phyloP scores from a whole-genome alignment of 1,140 invertebrate species.

The Drosophila bifasciata region DNA sequence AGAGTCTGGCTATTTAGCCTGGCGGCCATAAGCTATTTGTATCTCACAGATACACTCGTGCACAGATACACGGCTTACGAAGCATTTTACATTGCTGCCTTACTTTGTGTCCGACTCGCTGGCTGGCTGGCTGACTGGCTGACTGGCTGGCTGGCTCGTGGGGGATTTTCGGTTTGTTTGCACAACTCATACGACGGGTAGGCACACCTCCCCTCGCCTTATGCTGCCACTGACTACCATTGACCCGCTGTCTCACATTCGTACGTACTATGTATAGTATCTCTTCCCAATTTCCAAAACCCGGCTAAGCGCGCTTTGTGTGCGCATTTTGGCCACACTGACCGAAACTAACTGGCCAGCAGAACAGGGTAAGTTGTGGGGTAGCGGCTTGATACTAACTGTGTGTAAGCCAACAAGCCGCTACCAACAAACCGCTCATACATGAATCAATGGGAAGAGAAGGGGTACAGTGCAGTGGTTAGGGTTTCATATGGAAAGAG shows the following conservation, averaged over 20 bases:
- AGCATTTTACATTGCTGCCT: slow-evolving; percentile 48
- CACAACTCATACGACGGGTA: slow-evolving; percentile 65
- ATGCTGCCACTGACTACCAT: slow-evolving; percentile 20
- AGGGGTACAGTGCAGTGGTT: slow-evolving; percentile 36
- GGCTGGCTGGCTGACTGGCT: slow-evolving; percentile 14
- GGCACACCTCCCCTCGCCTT: slow-evolving; percentile 1
- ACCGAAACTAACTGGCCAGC: slow-evolving; percentile 44
- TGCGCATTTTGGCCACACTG: slow-evolving; percentile 67
- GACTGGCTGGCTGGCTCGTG: slow-evolving; percentile 17
- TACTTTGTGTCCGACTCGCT: slow-evolving; percentile 15
- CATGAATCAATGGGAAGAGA: slow-evolving; percentile 51
- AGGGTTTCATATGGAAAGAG: background rate
- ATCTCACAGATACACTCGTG: slow-evolving; percentile 47
- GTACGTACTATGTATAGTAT: slow-evolving; percentile 14
- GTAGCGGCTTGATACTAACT: slow-evolving; percentile 57
- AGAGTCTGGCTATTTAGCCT: slow-evolving; percentile 26
- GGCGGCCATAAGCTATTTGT: slow-evolving; percentile 56
- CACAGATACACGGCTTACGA: slow-evolving; percentile 21
- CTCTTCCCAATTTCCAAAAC: slow-evolving; percentile 65
- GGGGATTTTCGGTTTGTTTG: slow-evolving; percentile 64
- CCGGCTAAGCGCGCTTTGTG: slow-evolving; percentile 55
- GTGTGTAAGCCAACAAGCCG: slow-evolving; percentile 55
- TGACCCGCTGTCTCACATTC: slow-evolving; percentile 47
- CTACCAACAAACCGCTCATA: slow-evolving; percentile 54
- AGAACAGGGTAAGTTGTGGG: slow-evolving; percentile 7